Evolutionary conservation across 2,113 vertebrate species (phyloP).

Genomic region (Hassar affinis): DNA sequence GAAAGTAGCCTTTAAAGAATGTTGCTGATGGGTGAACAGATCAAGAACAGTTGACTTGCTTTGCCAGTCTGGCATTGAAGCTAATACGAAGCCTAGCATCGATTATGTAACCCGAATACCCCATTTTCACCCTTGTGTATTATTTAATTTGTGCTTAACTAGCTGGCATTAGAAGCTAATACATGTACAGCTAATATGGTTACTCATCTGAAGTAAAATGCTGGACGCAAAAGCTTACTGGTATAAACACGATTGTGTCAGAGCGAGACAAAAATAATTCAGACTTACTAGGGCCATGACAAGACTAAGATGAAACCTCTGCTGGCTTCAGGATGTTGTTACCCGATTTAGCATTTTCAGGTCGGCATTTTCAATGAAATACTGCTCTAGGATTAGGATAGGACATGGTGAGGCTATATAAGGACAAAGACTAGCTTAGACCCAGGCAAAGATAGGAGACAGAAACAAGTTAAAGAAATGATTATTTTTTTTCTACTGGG

Average conservation of each 20-base stretch:
- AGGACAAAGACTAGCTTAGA: conserved; percentile 26
- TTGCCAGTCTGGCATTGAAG: background rate
- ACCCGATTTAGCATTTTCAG: background rate
- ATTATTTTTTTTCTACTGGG: conserved; percentile 75
- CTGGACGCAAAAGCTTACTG: background rate
- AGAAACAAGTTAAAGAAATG: conserved; percentile 90
- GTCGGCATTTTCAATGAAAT: background rate
- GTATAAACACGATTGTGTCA: background rate
- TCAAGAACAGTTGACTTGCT: background rate
- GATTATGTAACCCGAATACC: background rate
- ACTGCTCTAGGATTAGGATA: background rate
- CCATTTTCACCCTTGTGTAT: background rate
- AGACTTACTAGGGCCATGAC: background rate
- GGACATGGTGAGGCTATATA: background rate
- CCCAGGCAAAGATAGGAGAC: conserved; percentile 70
- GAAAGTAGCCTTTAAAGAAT: too few species aligned
- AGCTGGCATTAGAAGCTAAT: background rate
- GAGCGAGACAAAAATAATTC: background rate
- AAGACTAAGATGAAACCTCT: background rate
- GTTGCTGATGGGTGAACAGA: background rate
- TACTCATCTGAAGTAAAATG: background rate
- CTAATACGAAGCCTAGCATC: background rate
- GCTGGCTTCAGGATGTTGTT: background rate
- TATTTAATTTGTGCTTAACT: background rate
- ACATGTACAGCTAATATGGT: background rate